Evolutionary conservation across 2,797 vertebrate species (phyloP), one percentile per base, ranked within the genome.

Genomic region (Leptatherina wallacei): DNA sequence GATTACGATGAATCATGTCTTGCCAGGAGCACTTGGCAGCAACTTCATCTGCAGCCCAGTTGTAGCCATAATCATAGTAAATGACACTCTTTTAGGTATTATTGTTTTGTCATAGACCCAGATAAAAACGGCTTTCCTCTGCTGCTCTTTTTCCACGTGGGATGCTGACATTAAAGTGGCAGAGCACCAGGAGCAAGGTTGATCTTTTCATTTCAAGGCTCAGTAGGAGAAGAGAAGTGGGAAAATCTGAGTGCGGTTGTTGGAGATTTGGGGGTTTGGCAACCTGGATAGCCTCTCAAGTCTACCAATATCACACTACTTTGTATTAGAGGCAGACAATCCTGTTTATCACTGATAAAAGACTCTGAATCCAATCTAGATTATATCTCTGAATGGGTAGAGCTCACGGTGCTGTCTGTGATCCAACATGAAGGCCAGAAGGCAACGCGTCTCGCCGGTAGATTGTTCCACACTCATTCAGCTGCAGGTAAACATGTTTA

Each of bases 21-120:
- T 78, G 81, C 85, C 82, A 86, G 32, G 74, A 74, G 76, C 69
- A 56, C 75, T 85, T 78, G 86, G 86, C 85, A 72, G 72, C 16
- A n/a, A 63, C 74, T 78, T 86, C 73, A 82, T 70, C 71, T 36
- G 13, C 61, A 27, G 67, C 71, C 36, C 38, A 22, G 24, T 35
- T 40, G 24, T 44, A 33, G 65, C 67, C 64, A 24, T 81, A 71
- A 78, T 82, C 65, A 70, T 65, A 36, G 57, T 27, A 47, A 69
- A 74, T 61, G 61, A 55, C 32, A n/a, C 52, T 73, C 67, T 82
- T 80, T 59, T 64, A 57, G 75, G 61, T 60, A 58, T 75, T 61
- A 35, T 4, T 47, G 58, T 60, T 49, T 59, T 63, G 33, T 82
- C 71, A 73, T 75, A 72, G 82, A 72, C 69, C 35, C 58, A 61